Conservation (phyloP, 2,797 vertebrate species). For the Phataginus tetradactyla region DNA sequence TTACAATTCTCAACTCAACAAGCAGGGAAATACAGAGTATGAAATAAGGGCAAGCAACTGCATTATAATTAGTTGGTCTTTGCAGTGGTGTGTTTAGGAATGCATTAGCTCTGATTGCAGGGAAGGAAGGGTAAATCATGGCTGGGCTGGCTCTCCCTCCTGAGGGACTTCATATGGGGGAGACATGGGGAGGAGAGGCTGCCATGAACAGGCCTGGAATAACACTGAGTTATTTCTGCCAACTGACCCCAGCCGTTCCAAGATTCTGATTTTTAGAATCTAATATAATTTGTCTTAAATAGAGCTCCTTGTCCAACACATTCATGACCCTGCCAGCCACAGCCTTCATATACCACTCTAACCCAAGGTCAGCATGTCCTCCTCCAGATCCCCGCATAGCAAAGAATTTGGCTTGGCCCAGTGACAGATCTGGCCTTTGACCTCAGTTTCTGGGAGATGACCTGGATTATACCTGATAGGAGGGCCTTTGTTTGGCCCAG, state of each 20-base stretch:
- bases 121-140: neutral
- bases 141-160: neutral
- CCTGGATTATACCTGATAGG: too few species aligned
- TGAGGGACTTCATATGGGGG: neutral
- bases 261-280: neutral
- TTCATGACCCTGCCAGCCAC: neutral
- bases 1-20: constrained; percentile 54
- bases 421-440: neutral
- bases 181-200: neutral
- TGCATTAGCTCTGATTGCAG: constrained; percentile 3
- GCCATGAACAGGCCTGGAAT: neutral
- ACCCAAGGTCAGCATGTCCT: neutral
- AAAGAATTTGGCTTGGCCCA: neutral
- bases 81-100: neutral
- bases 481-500: neutral
- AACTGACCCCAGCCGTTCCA: fast-evolving
- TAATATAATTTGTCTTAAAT: neutral
- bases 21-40: constrained; percentile 40
- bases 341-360: too few species aligned
- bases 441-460: neutral
- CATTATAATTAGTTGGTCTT: constrained; percentile 50
- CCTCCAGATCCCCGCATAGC: too few species aligned
- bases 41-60: neutral
- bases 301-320: neutral
- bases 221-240: neutral